Percentiles rank a stretch among this genome's conserved stretches.
Conservation (phyloP, 2,888 invertebrate species). For the Trissonchulus latispiculum region DNA sequence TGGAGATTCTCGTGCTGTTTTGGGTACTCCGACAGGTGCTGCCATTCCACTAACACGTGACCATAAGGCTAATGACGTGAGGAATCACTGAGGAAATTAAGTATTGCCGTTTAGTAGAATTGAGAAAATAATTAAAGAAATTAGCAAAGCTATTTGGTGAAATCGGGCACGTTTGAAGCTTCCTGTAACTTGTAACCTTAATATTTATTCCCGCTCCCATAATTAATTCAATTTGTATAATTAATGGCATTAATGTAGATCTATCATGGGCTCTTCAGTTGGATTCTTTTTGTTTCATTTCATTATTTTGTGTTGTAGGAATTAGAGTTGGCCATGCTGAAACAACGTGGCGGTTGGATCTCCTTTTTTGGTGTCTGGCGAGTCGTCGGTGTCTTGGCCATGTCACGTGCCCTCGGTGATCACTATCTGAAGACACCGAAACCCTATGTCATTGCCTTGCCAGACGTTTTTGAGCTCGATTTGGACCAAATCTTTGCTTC, state of each 20-base stretch:
- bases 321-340: slow-evolving; percentile 52
- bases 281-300: too few species aligned
- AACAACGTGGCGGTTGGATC: slow-evolving; percentile 87
- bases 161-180: too few species aligned
- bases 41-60: slow-evolving; percentile 86
- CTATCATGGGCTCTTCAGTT: too few species aligned
- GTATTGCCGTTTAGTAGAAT: too few species aligned
- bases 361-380: slow-evolving; percentile 79
- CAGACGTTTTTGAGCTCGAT: slow-evolving; percentile 84
- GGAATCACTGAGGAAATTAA: too few species aligned
- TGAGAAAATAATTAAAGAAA: too few species aligned
- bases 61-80: slow-evolving; percentile 87
- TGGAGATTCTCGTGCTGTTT: slow-evolving; percentile 79
- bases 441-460: slow-evolving; percentile 84
- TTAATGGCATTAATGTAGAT: too few species aligned
- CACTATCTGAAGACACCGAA: slow-evolving; percentile 87
- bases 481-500: slow-evolving; percentile 61
- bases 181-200: too few species aligned
- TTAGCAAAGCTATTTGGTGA: too few species aligned
- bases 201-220: too few species aligned
- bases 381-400: slow-evolving; percentile 85
- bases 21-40: slow-evolving; percentile 76
- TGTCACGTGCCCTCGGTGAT: slow-evolving; percentile 85
- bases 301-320: too few species aligned
- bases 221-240: too few species aligned